Evolutionary conservation across 2,888 invertebrate genomes (phyloP), one percentile per base, ranked within the genome.

Genomic region (Gasteruption jaculator): DNA sequence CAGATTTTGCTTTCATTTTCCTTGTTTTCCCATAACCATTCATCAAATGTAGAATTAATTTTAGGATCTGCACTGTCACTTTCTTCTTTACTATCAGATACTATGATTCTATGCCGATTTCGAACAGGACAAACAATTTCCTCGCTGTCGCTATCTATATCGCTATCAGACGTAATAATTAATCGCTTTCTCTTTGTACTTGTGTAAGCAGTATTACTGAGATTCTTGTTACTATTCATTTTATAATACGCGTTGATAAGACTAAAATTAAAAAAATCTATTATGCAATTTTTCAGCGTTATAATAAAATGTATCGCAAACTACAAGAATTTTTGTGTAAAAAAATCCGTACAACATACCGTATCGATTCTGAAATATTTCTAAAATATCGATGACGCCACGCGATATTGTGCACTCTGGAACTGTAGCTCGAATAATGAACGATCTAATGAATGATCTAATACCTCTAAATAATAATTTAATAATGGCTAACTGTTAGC

Each of bases 141-240:
- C 38, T 38, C 38, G 29, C 38, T 29, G 38, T 38, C 29, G 38
- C 38, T 38, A 38, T 38, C 38, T 38, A 15, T 38, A 29, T 38
- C 38, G 21, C 6, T 38, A 38, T 38, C 38, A 20, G 29, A 36
- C 18, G 11, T 24, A 36, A 36, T 36, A 36, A 26, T 8, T 36
- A 36, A 38, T 38, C 38, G 38, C 29, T 38, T 38, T 38, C 29
- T 20, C 38, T 8, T 29, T 38, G 38, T 20, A 29, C 38, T 38
- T 38, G 29, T 38, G 21, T 14, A 38, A 38, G 21, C 38, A 29
- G 30, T 38, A 38, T 38, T 20, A 38, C 38, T 27, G 29, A 38
- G 12, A 12, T 38, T 29, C n/a, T 20, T 38, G n/a, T 29, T 38
- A 38, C 30, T 38, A n/a, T 38, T 20, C 38, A 38, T 38, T 38